Evolutionary conservation across 2,888 invertebrate genomes (phyloP).

Genomic region (Actias luna): DNA sequence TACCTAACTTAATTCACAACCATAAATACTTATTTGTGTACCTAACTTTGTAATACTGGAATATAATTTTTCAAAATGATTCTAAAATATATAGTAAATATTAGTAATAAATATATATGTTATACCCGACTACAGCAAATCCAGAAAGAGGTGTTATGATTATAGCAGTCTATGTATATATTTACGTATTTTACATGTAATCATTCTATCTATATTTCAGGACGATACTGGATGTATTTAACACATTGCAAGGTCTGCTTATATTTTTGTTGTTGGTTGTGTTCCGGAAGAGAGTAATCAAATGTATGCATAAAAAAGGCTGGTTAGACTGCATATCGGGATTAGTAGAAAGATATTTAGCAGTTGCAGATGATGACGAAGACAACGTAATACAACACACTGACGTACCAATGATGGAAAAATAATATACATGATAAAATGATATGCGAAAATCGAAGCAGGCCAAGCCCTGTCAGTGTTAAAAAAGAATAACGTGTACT

Average conservation of each 20-base stretch:
- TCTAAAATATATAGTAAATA: neutral
- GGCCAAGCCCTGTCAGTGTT: neutral
- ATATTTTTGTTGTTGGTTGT: conserved; percentile 83
- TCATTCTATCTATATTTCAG: conserved; percentile 54
- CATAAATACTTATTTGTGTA: too few species aligned
- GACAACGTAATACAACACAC: conserved; percentile 67
- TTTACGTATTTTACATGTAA: too few species aligned
- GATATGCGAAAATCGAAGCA: neutral
- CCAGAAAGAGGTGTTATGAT: too few species aligned
- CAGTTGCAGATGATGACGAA: conserved; percentile 71
- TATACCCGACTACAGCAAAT: neutral
- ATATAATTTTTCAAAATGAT: too few species aligned
- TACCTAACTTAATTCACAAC: too few species aligned
- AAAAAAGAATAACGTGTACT: neutral
- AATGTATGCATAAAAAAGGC: conserved; percentile 55
- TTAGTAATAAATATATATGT: neutral
- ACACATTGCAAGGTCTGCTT: conserved; percentile 83
- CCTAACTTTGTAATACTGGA: too few species aligned
- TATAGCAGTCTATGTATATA: too few species aligned
- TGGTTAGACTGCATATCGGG: conserved; percentile 55
- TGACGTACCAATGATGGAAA: conserved; percentile 55
- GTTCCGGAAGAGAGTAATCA: conserved; percentile 75
- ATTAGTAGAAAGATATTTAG: conserved; percentile 52
- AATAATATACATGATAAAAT: conserved; percentile 16
- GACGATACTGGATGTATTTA: conserved; percentile 81